These are phyloP conservation scores for Melanotaenia boesemani DNA, from an alignment of 2,797 vertebrate genomes.

Conservation along the genomic window DNA sequence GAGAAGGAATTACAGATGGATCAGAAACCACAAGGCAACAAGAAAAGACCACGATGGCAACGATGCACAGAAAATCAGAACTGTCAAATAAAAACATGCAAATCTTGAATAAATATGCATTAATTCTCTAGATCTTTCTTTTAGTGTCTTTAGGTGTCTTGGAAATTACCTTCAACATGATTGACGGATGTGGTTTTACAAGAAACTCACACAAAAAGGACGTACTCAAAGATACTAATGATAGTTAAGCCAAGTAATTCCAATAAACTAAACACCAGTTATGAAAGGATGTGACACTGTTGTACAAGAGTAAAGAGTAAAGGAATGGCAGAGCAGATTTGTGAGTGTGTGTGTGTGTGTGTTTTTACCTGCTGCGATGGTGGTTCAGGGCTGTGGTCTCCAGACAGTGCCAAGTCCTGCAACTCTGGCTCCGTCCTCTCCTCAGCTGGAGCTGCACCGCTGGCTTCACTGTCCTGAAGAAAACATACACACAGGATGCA, in stretches of 20 bases:
- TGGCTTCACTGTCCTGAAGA: conserved; percentile 82
- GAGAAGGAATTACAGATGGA: conserved; percentile 42
- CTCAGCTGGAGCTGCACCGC: conserved; percentile 70
- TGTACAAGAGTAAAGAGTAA: background rate
- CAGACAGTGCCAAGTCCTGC: conserved; percentile 76
- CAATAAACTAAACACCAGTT: background rate
- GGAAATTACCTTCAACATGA: background rate
- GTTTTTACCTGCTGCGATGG: conserved; percentile 77
- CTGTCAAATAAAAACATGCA: background rate
- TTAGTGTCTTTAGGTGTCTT: background rate
- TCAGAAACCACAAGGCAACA: conserved; percentile 39
- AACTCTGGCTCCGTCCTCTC: conserved; percentile 81
- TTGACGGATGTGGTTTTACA: background rate
- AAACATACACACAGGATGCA: background rate
- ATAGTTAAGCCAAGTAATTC: too few relatives aligned
- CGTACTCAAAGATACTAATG: background rate
- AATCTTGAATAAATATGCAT: background rate
- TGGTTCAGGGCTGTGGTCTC: conserved; percentile 78
- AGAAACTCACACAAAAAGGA: background rate
- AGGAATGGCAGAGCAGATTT: background rate
- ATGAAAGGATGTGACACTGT: too few relatives aligned
- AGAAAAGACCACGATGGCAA: conserved; percentile 4
- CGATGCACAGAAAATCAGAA: background rate
- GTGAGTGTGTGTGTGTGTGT: background rate
- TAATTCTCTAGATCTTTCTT: background rate